These are phyloP conservation scores for Bacillus rossius DNA, from an alignment of 1,140 invertebrate species.

Conservation along the genomic window DNA sequence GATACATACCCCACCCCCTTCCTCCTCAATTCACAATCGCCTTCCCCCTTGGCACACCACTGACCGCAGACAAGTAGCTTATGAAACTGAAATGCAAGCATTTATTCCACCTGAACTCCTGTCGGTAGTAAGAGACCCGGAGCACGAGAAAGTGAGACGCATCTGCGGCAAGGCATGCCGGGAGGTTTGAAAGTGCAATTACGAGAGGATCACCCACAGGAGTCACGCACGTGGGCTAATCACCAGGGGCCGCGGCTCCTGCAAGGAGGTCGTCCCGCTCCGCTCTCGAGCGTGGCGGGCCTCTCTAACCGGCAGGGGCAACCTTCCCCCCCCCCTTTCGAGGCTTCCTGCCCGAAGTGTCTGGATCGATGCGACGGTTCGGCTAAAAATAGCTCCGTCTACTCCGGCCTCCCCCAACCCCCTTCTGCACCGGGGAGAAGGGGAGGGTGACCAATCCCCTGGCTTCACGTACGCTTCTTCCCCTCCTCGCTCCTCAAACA, in stretches of 20 bases:
- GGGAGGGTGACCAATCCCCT: conserved; percentile 28
- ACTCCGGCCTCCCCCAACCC: conserved; percentile 11
- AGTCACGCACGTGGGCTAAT: too few relatives aligned
- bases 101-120: too few relatives aligned
- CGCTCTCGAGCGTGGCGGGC: neutral
- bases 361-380: neutral
- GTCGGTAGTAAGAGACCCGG: too few relatives aligned
- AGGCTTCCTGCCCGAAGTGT: neutral
- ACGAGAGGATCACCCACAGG: too few relatives aligned
- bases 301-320: neutral
- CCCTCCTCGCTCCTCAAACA: neutral
- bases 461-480: neutral
- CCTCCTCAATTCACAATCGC: too few relatives aligned
- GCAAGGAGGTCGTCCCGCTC: neutral
- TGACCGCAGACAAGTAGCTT: too few relatives aligned
- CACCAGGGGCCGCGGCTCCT: neutral
- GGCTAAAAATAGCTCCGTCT: conserved; percentile 3
- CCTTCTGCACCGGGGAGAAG: neutral
- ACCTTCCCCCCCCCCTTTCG: neutral
- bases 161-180: too few relatives aligned
- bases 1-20: too few relatives aligned
- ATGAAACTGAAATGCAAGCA: too few relatives aligned
- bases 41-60: too few relatives aligned
- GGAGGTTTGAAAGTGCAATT: too few relatives aligned
- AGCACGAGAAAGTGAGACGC: too few relatives aligned